Evolutionary conservation across 2,797 vertebrate genomes (phyloP).

Genomic region (Hylomyscus alleni): DNA sequence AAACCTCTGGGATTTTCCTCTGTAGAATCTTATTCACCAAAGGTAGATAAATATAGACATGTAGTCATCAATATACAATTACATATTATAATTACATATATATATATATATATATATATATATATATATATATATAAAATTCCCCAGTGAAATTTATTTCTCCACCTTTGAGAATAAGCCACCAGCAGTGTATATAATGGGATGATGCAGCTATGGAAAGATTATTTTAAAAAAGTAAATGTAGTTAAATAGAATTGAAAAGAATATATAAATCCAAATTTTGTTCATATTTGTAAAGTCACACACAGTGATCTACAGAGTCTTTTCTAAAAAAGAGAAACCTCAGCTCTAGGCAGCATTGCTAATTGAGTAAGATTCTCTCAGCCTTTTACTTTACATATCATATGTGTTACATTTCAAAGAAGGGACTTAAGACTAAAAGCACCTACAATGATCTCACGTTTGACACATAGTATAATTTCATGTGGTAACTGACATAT

Average conservation of each 20-base stretch:
- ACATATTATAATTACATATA: too few relatives aligned
- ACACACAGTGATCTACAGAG: not conserved
- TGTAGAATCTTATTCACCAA: not conserved
- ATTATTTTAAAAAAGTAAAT: not conserved
- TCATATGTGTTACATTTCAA: not conserved
- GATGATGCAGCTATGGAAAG: not conserved
- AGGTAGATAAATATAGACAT: not conserved
- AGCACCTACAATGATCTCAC: not conserved
- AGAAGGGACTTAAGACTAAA: not conserved
- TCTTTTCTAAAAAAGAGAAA: not conserved
- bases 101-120: not conserved
- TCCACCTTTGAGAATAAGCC: not conserved
- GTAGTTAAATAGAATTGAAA: constrained; percentile 38
- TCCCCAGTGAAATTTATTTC: not conserved
- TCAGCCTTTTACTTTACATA: not conserved
- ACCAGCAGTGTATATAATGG: not conserved
- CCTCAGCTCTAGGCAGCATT: not conserved
- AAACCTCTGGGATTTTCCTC: not conserved
- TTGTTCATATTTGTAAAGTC: not conserved
- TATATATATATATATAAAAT: constrained; percentile 41
- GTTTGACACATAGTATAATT: not conserved
- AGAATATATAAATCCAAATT: not conserved
- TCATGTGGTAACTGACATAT: not conserved
- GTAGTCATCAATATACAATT: too few relatives aligned
- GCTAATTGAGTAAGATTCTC: not conserved